A percentile compares a stretch with the other conserved stretches of the same genome.
Conservation (phyloP, 1,140 invertebrate species). For the Polyergus mexicanus region DNA sequence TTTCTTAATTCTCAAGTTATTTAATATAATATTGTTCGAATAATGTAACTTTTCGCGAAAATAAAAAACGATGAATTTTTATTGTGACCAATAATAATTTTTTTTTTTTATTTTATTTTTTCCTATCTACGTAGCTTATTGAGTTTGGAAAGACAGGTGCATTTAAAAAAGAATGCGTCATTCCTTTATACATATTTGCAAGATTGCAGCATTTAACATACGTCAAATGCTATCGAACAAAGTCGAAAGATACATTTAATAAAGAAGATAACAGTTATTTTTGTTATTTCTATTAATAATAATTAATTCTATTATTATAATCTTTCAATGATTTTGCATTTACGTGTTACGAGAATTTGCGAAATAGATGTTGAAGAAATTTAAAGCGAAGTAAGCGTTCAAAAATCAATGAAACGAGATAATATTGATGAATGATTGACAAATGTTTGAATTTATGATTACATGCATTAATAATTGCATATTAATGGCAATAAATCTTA, state of each 20-base stretch:
- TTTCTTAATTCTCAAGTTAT: too few species aligned
- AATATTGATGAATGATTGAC: neutral
- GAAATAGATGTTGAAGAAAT: neutral
- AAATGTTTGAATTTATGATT: neutral
- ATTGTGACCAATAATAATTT: neutral
- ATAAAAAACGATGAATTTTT: neutral
- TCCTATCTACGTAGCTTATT: neutral
- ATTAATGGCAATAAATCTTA: too few species aligned
- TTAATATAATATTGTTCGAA: too few species aligned
- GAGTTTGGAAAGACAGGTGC: neutral
- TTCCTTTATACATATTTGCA: neutral
- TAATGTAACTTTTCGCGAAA: too few species aligned
- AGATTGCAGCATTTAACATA: neutral
- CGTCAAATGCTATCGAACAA: neutral
- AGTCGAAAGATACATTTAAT: slow-evolving; percentile 44
- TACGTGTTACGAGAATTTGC: neutral
- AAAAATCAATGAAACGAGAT: too few species aligned
- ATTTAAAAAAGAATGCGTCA: neutral
- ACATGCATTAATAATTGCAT: too few species aligned
- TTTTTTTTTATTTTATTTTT: neutral
- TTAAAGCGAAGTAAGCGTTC: neutral
- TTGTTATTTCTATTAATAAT: neutral
- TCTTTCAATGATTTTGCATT: too few species aligned
- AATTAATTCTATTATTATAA: neutral
- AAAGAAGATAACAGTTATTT: neutral